Evolutionary conservation across 2,888 invertebrate species (phyloP).

Genomic region (Alitta virens): DNA sequence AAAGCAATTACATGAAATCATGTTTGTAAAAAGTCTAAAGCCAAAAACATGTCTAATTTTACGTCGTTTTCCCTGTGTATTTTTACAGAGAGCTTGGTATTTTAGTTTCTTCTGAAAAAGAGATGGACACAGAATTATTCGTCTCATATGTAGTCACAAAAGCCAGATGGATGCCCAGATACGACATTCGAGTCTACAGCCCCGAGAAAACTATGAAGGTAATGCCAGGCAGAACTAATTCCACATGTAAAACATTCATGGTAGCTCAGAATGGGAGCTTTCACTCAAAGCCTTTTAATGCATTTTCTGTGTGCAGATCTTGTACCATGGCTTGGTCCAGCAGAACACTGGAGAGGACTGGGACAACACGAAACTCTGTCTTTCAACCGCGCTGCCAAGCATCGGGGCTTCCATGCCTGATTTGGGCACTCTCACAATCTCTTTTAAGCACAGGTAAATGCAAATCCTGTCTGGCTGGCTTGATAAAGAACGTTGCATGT

Average conservation of each 20-base stretch:
- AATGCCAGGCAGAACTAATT: constrained; percentile 5
- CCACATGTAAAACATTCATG: too few relatives aligned
- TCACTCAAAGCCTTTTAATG: too few relatives aligned
- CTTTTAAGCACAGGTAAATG: constrained; percentile 22
- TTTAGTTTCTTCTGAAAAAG: constrained; percentile 44
- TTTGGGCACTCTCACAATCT: constrained; percentile 37
- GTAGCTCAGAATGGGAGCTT: too few relatives aligned
- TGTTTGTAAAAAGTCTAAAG: too few relatives aligned
- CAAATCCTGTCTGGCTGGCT: too few relatives aligned
- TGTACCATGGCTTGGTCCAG: constrained; percentile 56
- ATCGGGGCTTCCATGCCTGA: constrained; percentile 56
- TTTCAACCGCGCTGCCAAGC: constrained; percentile 57
- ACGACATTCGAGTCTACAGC: constrained; percentile 56
- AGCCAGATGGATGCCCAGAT: constrained; percentile 57
- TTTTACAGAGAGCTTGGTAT: constrained; percentile 52
- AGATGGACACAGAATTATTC: constrained; percentile 38
- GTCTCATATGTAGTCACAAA: constrained; percentile 54
- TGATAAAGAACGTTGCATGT: too few relatives aligned
- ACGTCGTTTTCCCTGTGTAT: too few relatives aligned
- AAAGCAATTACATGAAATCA: too few relatives aligned
- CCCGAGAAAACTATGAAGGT: constrained; percentile 40
- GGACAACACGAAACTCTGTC: constrained; percentile 52
- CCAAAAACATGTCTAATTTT: too few relatives aligned
- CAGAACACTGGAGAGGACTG: constrained; percentile 58
- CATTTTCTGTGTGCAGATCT: constrained; percentile 35